A percentile compares a stretch with the other conserved stretches of the same genome.
Evolutionary conservation across 2,797 vertebrate species (phyloP).

Genomic region (Thunnus albacares): DNA sequence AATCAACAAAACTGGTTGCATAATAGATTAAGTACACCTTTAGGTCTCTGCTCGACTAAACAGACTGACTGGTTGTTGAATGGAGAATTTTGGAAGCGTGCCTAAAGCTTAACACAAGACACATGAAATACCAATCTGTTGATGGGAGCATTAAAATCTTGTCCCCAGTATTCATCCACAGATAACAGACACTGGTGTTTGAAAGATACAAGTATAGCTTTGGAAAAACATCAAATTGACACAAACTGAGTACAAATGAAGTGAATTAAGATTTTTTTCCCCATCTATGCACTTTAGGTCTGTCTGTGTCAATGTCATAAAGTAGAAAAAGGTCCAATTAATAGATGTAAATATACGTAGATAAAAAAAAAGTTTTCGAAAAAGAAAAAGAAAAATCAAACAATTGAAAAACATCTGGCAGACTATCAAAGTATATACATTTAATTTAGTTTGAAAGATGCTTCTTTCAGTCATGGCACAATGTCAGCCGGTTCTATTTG

Average conservation of each 20-base stretch:
- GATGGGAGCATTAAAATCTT: background rate
- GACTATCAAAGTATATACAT: background rate
- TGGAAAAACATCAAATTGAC: background rate
- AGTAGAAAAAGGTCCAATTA: background rate
- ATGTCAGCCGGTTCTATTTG: constrained; percentile 7
- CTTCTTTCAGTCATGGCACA: constrained; percentile 6
- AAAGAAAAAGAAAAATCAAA: too few species aligned
- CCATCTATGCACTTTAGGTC: background rate
- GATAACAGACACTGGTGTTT: background rate
- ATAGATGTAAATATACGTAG: background rate
- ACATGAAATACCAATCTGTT: background rate
- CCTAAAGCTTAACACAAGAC: background rate
- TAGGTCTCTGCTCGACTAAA: background rate
- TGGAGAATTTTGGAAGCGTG: background rate
- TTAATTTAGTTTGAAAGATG: constrained; percentile 19
- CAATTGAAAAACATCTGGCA: background rate
- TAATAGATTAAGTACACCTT: background rate
- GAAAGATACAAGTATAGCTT: background rate
- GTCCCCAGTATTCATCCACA: background rate
- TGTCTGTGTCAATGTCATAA: background rate
- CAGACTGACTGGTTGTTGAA: background rate
- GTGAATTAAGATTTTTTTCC: background rate
- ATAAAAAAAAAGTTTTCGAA: too few species aligned
- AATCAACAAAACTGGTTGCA: constrained; percentile 9
- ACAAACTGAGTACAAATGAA: background rate